These are phyloP conservation scores for Orthonyx spaldingii DNA, from an alignment of 2,113 vertebrate species.

Conservation along the genomic window DNA sequence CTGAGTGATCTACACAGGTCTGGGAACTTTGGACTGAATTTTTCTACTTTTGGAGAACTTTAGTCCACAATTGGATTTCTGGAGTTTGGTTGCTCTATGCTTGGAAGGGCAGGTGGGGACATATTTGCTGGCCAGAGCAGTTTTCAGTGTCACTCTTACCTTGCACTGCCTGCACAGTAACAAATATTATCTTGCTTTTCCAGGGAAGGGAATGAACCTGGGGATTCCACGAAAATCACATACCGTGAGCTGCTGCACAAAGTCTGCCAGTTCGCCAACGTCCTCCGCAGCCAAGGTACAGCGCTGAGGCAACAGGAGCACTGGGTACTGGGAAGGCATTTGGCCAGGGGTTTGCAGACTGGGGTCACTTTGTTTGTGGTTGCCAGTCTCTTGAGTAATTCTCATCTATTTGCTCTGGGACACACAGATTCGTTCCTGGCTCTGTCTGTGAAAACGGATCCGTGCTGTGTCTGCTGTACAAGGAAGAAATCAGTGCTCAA, in stretches of 20 bases:
- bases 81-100: neutral
- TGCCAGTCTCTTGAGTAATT: neutral
- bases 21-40: neutral
- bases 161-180: neutral
- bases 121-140: neutral
- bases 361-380: neutral
- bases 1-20: neutral
- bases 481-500: neutral
- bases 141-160: neutral
- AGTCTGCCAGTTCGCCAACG: conserved; percentile 92
- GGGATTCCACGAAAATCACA: conserved; percentile 81
- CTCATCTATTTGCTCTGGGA: neutral
- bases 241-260: conserved; percentile 86
- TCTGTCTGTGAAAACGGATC: neutral
- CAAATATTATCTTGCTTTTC: neutral
- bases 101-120: neutral
- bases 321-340: neutral
- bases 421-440: neutral
- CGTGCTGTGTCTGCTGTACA: neutral
- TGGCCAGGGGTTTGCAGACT: neutral
- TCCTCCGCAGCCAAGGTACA: conserved; percentile 84
- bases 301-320: neutral
- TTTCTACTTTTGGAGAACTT: neutral
- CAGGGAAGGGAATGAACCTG: conserved; percentile 96
- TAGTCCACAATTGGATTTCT: neutral